phyloP scores from a whole-genome alignment of 1,140 invertebrate species.

The Drosophila nasuta region DNA sequence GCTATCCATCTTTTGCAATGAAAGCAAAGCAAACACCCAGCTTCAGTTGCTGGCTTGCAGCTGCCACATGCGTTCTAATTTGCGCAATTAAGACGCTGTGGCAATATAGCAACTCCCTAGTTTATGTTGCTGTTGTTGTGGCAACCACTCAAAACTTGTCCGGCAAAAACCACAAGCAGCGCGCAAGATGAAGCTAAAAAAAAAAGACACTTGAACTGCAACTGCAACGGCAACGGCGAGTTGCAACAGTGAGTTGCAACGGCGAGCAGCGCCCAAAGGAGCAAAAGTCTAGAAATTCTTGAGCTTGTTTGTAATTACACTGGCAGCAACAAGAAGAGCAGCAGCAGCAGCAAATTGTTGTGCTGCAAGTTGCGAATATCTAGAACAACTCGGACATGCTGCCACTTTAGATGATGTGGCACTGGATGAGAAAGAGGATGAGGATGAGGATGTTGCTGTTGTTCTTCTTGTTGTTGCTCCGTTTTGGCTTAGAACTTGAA shows the following conservation, averaged over 20 bases:
- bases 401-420: slow-evolving; percentile 68
- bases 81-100: slow-evolving; percentile 78
- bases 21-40: slow-evolving; percentile 69
- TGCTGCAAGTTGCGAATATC: slow-evolving; percentile 61
- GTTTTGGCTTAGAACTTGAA: slow-evolving; percentile 84
- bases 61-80: slow-evolving; percentile 79
- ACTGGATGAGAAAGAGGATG: slow-evolving; percentile 47
- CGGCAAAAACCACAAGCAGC: slow-evolving; percentile 49
- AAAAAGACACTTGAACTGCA: slow-evolving; percentile 72
- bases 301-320: slow-evolving; percentile 76
- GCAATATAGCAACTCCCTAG: slow-evolving; percentile 37
- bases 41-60: slow-evolving; percentile 46
- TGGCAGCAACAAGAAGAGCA: slow-evolving; percentile 41
- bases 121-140: slow-evolving; percentile 21
- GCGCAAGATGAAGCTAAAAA: slow-evolving; percentile 43
- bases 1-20: slow-evolving; percentile 56
- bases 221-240: slow-evolving; percentile 6
- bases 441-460: slow-evolving; percentile 54
- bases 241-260: slow-evolving; percentile 16
- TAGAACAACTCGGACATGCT: slow-evolving; percentile 81
- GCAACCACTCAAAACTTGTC: slow-evolving; percentile 78
- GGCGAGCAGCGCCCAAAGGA: slow-evolving; percentile 71
- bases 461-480: slow-evolving; percentile 29
- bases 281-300: slow-evolving; percentile 69
- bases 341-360: slow-evolving; percentile 48